Base-by-base conservation (phyloP, 53 echinoderm and acorn worm species). In the Crossaster papposus region DNA sequence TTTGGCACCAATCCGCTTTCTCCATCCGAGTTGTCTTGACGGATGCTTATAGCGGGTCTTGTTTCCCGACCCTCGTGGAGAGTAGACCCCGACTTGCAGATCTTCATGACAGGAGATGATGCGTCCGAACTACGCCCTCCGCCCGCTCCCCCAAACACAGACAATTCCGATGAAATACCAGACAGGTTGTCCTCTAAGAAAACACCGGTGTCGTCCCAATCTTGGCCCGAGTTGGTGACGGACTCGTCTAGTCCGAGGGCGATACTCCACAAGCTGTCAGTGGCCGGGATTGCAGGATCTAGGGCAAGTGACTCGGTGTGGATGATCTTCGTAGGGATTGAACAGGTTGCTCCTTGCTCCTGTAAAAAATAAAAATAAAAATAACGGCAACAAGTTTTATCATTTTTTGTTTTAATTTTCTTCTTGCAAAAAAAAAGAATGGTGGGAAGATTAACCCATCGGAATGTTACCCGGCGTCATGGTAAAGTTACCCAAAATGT, bases 251-350 rank as follows among this genome's bases (percentile, higher is more conserved):
- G 54, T 4, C 87, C 87, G 6, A 87, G 77, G 23, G 87, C 87
- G n/a, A 87, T 87, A 65, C 44, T 76, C 87, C 87, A 87, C 38
- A 87, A 55, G 58, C 44, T 30, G 15, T 87, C 87, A 34, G 54
- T 87, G 13, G 87, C n/a, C 36, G 75, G 87, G 6, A 77, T 62
- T 10, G 1, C 77, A 33, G 36, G n/a, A 30, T 55, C 34, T 20
- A 37, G 22, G 35, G 87, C 29, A 28, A 74, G 37, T 23, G 87
- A 77, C 36, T 77, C 87, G 28, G 38, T 29, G 31, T 23, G 12
- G 58, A 64, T 77, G 55, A 15, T 32, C 13, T 17, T 54, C 29
- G 30, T 54, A 20, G 33, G 53, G 24, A 17, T 14, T 72, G 72
- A 50, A 14, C 32, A 30, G 74, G 53, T n/a, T 10, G 54, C 17